Conservation (phyloP, 1,140 invertebrate species). For the Nymphalis io region DNA sequence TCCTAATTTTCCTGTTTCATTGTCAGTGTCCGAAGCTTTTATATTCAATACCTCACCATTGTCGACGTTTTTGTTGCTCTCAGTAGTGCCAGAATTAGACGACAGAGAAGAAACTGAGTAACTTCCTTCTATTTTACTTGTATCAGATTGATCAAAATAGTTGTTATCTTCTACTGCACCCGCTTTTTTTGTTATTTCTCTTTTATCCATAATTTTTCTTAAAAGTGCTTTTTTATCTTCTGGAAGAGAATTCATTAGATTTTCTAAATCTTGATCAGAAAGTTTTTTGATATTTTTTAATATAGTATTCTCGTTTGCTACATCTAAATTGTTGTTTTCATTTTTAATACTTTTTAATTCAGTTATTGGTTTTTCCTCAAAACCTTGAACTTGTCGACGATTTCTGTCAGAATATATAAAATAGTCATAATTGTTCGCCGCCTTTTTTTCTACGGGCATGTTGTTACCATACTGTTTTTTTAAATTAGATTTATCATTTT, state of each 20-base stretch:
- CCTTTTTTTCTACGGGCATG: conserved; percentile 24
- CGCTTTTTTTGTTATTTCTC: conserved; percentile 74
- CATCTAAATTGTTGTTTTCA: conserved; percentile 35
- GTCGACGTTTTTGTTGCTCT: conserved; percentile 44
- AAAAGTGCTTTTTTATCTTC: conserved; percentile 67
- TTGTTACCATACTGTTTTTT: conserved; percentile 13
- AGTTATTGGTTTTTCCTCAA: conserved; percentile 35
- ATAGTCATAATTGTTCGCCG: conserved; percentile 19
- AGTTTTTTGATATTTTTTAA: conserved; percentile 68
- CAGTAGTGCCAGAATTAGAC: conserved; percentile 41
- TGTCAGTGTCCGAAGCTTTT: conserved; percentile 43
- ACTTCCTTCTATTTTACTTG: conserved; percentile 58
- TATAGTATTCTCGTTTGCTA: conserved; percentile 53
- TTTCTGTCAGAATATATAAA: conserved; percentile 41
- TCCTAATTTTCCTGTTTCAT: conserved; percentile 27
- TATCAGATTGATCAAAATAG: conserved; percentile 55
- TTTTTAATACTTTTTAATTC: conserved; percentile 27
- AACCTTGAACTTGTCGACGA: conserved; percentile 48
- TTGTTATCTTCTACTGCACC: conserved; percentile 63
- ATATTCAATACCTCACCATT: conserved; percentile 34
- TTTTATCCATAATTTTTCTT: conserved; percentile 69
- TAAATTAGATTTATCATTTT: conserved; percentile 10
- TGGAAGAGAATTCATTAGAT: conserved; percentile 62
- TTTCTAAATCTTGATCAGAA: conserved; percentile 62
- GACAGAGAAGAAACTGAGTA: conserved; percentile 41